Conservation (phyloP, 1,140 invertebrate genomes). For the Procambarus virginalis region DNA sequence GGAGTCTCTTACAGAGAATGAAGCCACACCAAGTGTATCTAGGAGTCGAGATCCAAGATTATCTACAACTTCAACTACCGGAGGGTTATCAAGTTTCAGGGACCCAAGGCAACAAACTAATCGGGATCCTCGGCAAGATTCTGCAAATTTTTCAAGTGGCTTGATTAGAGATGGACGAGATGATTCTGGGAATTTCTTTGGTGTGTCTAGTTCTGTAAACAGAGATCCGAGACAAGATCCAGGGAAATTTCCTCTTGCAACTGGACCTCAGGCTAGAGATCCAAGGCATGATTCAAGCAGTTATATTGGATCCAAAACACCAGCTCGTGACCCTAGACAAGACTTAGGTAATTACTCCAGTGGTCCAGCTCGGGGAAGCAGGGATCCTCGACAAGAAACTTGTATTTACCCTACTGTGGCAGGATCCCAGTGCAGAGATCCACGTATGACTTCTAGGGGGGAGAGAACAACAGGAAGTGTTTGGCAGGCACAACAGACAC, state of each 20-base stretch:
- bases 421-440: slow-evolving; percentile 36
- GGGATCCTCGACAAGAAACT: slow-evolving; percentile 38
- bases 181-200: slow-evolving; percentile 29
- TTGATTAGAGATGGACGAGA: slow-evolving; percentile 37
- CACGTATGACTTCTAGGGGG: slow-evolving; percentile 35
- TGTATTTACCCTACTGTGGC: neutral
- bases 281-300: slow-evolving; percentile 28
- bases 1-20: neutral
- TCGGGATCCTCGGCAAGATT: slow-evolving; percentile 39
- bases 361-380: neutral
- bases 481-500: slow-evolving; percentile 35
- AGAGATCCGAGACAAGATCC: slow-evolving; percentile 51
- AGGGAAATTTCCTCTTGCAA: slow-evolving; percentile 6
- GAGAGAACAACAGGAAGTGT: slow-evolving; percentile 37
- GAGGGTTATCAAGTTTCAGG: neutral
- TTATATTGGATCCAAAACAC: neutral
- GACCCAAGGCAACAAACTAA: slow-evolving; percentile 52
- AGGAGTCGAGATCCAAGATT: slow-evolving; percentile 44
- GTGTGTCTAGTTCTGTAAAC: neutral
- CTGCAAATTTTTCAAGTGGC: neutral
- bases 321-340: slow-evolving; percentile 32
- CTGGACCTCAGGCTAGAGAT: slow-evolving; percentile 22
- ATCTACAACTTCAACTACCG: neutral
- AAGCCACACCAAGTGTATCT: neutral
- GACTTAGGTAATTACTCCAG: neutral